Conservation (phyloP, 2,888 invertebrate species). For the Sarcophaga caerulescens region DNA sequence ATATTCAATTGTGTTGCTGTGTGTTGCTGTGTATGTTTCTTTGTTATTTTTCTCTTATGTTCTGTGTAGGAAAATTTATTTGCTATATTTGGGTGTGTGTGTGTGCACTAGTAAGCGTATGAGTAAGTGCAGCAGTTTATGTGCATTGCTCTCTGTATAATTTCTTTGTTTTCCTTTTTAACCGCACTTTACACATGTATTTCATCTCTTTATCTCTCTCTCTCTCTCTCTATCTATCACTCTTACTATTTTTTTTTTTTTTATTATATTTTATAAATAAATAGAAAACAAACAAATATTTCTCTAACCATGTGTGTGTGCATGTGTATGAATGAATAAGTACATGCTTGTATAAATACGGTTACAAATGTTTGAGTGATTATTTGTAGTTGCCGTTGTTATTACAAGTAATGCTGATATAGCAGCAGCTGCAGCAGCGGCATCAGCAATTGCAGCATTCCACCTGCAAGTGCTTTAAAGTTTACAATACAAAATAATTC, state of each 20-base stretch:
- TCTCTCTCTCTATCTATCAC: too few species aligned
- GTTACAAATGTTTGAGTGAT: background rate
- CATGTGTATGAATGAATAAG: background rate
- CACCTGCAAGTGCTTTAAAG: constrained; percentile 20
- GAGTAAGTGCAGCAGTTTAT: background rate
- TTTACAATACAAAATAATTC: constrained; percentile 11
- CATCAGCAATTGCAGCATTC: background rate
- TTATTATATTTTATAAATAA: too few species aligned
- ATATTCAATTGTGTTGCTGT: background rate
- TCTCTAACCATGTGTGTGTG: background rate
- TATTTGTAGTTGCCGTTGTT: background rate
- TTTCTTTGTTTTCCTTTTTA: background rate
- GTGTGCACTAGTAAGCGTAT: background rate
- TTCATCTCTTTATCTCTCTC: background rate
- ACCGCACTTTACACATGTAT: constrained; percentile 5
- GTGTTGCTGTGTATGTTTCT: background rate
- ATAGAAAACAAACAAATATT: too few species aligned
- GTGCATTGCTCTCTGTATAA: constrained; percentile 1
- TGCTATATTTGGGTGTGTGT: background rate
- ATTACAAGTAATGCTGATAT: constrained; percentile 14
- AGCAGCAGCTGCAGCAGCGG: background rate
- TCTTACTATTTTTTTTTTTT: too few species aligned
- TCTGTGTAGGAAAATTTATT: background rate
- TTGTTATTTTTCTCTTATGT: background rate
- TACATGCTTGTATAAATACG: too few species aligned